Conservation (phyloP, 2,888 invertebrate genomes). For the Thereva nobilitata region DNA sequence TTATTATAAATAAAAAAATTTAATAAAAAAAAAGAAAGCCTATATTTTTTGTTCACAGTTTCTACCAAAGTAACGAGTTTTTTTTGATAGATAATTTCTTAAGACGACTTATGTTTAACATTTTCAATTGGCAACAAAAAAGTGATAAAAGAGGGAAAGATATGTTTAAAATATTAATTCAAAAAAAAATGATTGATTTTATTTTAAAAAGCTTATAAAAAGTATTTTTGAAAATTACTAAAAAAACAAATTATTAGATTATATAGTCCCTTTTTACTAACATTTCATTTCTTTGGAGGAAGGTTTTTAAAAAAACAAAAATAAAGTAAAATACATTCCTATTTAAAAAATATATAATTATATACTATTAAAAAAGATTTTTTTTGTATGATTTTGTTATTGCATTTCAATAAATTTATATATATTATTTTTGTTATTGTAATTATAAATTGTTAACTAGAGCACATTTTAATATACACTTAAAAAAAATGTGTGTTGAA, state of each 20-base stretch:
- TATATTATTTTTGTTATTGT: constrained; percentile 17
- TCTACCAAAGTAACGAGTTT: too few relatives aligned
- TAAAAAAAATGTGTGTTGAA: too few relatives aligned
- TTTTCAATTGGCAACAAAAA: too few relatives aligned
- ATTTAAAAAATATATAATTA: constrained; percentile 11
- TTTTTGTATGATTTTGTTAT: constrained; percentile 7
- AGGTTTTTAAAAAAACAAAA: background rate
- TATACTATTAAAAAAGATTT: constrained; percentile 3
- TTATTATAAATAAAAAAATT: too few relatives aligned
- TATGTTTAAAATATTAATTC: too few relatives aligned
- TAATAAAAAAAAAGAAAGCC: too few relatives aligned
- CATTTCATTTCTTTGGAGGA: constrained; percentile 3
- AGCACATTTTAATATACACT: too few relatives aligned
- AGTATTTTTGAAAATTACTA: background rate
- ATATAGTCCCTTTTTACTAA: background rate
- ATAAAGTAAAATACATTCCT: constrained; percentile 24
- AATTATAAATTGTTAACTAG: too few relatives aligned
- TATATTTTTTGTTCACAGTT: too few relatives aligned
- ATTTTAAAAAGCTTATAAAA: constrained; percentile 13
- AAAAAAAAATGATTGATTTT: background rate
- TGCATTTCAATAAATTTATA: constrained; percentile 15
- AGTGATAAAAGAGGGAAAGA: too few relatives aligned
- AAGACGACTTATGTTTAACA: too few relatives aligned
- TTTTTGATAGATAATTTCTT: too few relatives aligned
- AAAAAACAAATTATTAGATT: background rate